Evolutionary conservation across 2,113 vertebrate genomes (phyloP).

Genomic region (Irena cyanogastra): DNA sequence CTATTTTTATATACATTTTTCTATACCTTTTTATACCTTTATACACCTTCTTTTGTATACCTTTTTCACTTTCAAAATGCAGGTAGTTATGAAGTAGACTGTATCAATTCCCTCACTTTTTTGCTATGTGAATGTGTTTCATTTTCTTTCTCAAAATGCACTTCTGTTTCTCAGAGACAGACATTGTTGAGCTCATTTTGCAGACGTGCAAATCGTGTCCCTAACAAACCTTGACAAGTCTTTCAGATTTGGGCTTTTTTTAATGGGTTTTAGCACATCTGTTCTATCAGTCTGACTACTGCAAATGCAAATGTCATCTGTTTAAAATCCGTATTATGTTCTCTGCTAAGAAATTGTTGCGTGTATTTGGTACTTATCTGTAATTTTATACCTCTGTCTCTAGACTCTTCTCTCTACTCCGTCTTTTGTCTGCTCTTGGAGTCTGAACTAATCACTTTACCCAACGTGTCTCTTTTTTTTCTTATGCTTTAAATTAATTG

Average conservation of each 20-base stretch:
- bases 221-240: slow-evolving; percentile 19
- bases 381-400: slow-evolving; percentile 27
- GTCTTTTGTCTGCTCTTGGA: neutral
- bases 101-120: neutral
- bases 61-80: neutral
- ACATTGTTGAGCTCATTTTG: neutral
- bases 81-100: neutral
- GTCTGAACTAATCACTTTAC: neutral
- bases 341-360: slow-evolving; percentile 27
- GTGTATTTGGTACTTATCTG: slow-evolving; percentile 30
- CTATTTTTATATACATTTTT: neutral
- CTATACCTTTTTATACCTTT: no score
- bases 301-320: slow-evolving; percentile 23
- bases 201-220: neutral
- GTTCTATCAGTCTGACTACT: slow-evolving; percentile 34
- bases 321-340: neutral
- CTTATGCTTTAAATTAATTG: neutral
- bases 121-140: neutral
- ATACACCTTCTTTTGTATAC: no score
- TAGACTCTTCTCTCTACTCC: neutral
- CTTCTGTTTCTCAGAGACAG: neutral
- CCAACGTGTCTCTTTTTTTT: neutral
- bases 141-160: neutral
- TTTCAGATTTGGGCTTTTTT: neutral
- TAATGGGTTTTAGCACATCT: neutral